Evolutionary conservation across 37 sponge, comb jelly and placozoan species (phyloP).

Genomic region (Crambe crambe): DNA sequence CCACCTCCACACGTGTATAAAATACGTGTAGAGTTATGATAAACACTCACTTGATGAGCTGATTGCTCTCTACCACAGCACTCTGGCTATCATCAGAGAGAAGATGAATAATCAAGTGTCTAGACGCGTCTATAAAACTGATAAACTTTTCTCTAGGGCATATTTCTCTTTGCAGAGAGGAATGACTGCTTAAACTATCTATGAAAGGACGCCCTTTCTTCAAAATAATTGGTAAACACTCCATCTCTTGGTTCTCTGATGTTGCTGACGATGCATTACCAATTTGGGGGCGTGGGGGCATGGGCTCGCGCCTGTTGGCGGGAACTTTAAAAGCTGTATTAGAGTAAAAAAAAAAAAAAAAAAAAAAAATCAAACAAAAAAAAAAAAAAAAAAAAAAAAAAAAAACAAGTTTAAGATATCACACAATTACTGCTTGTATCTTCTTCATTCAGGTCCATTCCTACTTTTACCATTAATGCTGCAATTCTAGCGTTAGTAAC

Average conservation of each 20-base stretch:
- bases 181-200: not conserved
- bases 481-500: constrained; percentile 6
- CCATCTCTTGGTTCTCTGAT: constrained; percentile 16
- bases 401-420: not conserved
- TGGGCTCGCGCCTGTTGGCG: not conserved
- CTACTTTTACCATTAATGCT: constrained; percentile 7
- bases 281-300: not conserved
- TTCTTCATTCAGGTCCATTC: not conserved
- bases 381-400: too few species aligned
- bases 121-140: constrained; percentile 11
- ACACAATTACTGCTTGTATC: not conserved
- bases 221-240: constrained; percentile 37
- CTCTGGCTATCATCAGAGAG: constrained; percentile 15
- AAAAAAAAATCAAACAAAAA: too few species aligned
- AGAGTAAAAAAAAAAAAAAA: too few species aligned
- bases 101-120: constrained; percentile 8
- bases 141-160: constrained; percentile 42
- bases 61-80: not conserved
- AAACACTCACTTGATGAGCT: constrained; percentile 22
- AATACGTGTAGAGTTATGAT: too few species aligned
- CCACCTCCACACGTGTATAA: too few species aligned
- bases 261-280: not conserved
- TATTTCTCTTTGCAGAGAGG: constrained; percentile 7
- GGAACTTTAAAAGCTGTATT: too few species aligned
- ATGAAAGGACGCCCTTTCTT: constrained; percentile 31